Percentiles rank a stretch among this genome's conserved stretches.
phyloP scores from a whole-genome alignment of 2,888 invertebrate genomes.

The Endotricha flammealis region DNA sequence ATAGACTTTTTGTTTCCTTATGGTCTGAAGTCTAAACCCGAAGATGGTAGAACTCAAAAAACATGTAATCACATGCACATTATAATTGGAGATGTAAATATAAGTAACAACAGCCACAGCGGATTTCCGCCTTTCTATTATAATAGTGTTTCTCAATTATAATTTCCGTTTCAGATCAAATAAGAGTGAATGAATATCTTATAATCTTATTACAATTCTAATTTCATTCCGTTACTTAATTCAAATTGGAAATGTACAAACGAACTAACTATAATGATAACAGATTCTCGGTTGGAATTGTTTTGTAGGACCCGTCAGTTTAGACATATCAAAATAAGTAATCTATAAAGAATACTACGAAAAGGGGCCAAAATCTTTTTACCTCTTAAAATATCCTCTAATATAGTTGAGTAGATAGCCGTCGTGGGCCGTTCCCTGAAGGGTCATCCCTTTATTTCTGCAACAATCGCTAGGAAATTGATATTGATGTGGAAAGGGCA shows the following conservation, averaged over 20 bases:
- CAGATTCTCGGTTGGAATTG: no score
- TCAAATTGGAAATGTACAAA: no score
- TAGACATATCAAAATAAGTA: background rate
- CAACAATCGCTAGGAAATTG: slow-evolving; percentile 77
- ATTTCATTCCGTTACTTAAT: no score
- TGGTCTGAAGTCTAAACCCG: no score
- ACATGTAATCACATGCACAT: no score
- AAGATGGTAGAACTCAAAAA: no score
- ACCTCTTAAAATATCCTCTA: slow-evolving; percentile 57
- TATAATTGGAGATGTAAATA: no score
- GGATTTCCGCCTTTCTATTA: slow-evolving; percentile 1
- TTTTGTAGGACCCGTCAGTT: no score
- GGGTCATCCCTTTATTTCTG: slow-evolving; percentile 78
- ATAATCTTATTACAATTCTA: no score
- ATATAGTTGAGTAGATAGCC: slow-evolving; percentile 65
- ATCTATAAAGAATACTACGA: slow-evolving; percentile 7
- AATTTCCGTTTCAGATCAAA: background rate
- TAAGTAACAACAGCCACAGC: background rate
- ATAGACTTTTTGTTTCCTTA: no score
- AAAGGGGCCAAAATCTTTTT: slow-evolving; percentile 26
- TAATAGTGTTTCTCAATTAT: background rate
- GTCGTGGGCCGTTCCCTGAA: slow-evolving; percentile 62
- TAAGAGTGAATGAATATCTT: no score
- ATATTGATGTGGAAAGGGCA: slow-evolving; percentile 78
- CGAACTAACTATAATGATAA: no score